Evolutionary conservation across 2,113 vertebrate species (phyloP).

Genomic region (Gobio gobio): DNA sequence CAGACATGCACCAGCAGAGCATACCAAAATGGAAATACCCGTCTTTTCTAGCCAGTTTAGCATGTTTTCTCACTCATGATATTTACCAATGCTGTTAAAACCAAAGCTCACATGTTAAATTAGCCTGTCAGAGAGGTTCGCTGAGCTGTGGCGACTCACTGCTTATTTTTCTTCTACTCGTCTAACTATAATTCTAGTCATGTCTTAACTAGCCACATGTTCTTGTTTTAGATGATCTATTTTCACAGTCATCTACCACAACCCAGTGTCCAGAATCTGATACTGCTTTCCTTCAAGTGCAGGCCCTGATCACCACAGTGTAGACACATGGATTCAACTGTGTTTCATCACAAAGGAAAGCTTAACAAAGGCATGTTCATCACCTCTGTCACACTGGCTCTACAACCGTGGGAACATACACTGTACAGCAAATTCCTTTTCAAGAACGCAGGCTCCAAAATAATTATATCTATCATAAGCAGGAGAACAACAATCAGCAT

Average conservation of each 20-base stretch:
- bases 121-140: not conserved
- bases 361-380: constrained; percentile 13
- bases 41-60: not conserved
- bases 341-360: not conserved
- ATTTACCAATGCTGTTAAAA: not conserved
- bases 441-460: constrained; percentile 32
- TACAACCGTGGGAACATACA: constrained; percentile 16
- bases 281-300: constrained; percentile 14
- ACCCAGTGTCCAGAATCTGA: constrained; percentile 3
- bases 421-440: not conserved
- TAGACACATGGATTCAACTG: not conserved
- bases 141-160: not conserved
- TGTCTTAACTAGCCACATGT: not conserved
- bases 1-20: constrained; percentile 26
- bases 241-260: constrained; percentile 1
- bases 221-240: not conserved
- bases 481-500: constrained; percentile 28
- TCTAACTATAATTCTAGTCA: not conserved
- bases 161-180: not conserved
- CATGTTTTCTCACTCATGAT: constrained; percentile 2
- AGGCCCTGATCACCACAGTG: not conserved
- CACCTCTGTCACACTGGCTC: not conserved
- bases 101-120: not conserved
- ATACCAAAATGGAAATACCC: not conserved
- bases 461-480: constrained; percentile 46